Base-by-base conservation (phyloP, 2,888 invertebrate species). In the Pyrochroa serraticornis region DNA sequence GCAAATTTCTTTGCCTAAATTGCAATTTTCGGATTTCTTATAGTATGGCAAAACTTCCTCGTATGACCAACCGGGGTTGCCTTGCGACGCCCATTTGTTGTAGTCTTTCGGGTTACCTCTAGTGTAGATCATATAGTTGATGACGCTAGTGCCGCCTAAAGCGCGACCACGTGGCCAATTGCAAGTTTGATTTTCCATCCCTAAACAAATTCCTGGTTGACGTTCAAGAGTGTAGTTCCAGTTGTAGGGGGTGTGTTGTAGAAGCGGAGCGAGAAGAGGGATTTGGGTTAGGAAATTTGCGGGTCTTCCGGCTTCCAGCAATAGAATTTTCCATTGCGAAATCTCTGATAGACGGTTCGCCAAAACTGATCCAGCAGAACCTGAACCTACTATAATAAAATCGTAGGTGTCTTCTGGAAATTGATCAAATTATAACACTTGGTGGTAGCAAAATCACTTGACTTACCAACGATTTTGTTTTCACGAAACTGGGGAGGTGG, bases 101-200 rank as follows among this genome's bases (percentile, higher is more conserved):
- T 87, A 92, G 70, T 92, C 90, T 10, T 81, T 78, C 1, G 84
- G 84, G 69, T 85, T 82, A 0, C 85, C 85, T 47, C 86, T 76
- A 1, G 82, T 81, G 70, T 85, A 85, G 61, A 82, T 82, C 84
- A 85, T 85, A 60, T 71, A 71, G 55, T 75, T 75, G 13, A 75
- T 70, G 3, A 71, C 66, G 7, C 68, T 68, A 0, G 71, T 66
- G 0, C 87, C 87, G 0, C 87, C 87, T 62, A 85, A 66, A 2
- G 82, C 83, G 70, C 82, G 83, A 0, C 86, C 86, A 32, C 82
- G 72, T 0, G 84, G 82, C 82, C 83, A 81, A 33, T 66, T 13
- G 39, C 64, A 65, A 0, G 46, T 78, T 74, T 39, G 30, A n/a
- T 45, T 45, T 9, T 50, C 22, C 56, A 56, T 56, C 48, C 55